These are phyloP conservation scores for Bombycilla garrulus DNA, from an alignment of 2,113 vertebrate genomes.

Conservation along the genomic window DNA sequence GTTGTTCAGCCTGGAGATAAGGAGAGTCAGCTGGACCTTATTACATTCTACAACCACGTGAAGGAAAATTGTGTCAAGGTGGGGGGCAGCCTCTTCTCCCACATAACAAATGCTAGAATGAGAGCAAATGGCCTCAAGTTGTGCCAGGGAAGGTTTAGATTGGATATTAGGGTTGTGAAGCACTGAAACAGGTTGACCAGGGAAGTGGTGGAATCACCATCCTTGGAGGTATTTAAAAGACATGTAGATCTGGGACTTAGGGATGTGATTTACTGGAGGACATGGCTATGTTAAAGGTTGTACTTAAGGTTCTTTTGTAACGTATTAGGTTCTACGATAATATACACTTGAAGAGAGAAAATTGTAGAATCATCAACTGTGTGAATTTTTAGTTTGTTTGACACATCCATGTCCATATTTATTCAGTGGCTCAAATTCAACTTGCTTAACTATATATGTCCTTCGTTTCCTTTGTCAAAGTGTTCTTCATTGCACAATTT, in stretches of 20 bases:
- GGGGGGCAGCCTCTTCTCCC: fast-evolving
- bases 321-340: background rate
- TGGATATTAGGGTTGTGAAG: background rate
- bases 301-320: background rate
- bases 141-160: background rate
- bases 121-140: background rate
- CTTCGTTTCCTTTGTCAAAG: background rate
- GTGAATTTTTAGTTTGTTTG: background rate
- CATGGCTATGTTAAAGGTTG: background rate
- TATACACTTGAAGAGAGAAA: background rate
- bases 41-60: fast-evolving
- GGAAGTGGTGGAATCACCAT: background rate
- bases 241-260: fast-evolving
- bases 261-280: background rate
- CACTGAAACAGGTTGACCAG: background rate
- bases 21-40: background rate
- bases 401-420: background rate
- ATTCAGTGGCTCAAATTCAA: background rate
- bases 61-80: background rate
- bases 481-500: background rate
- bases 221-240: background rate
- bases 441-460: background rate
- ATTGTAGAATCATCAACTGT: background rate
- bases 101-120: fast-evolving
- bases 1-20: background rate